phyloP scores from a whole-genome alignment of 2,113 vertebrate genomes.

The Dasypus novemcinctus region DNA sequence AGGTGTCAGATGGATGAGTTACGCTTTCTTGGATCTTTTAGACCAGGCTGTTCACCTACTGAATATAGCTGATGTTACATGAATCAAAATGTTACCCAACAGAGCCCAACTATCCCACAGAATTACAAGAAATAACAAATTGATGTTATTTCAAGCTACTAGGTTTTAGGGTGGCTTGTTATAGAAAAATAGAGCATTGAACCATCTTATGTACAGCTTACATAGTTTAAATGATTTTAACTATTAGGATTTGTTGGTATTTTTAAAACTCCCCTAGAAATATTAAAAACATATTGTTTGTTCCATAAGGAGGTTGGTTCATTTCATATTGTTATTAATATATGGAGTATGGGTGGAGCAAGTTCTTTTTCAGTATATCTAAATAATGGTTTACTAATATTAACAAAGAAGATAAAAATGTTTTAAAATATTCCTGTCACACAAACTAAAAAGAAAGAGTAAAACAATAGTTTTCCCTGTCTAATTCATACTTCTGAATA shows the following conservation, averaged over 20 bases:
- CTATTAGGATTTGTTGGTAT: neutral
- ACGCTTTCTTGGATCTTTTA: neutral
- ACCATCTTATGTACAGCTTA: neutral
- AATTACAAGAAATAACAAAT: neutral
- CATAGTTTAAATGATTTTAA: neutral
- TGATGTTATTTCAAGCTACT: neutral
- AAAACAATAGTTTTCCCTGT: neutral
- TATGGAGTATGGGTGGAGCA: neutral
- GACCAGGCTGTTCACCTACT: accelerated
- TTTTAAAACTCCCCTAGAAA: neutral
- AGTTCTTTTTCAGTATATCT: neutral
- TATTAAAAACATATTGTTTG: neutral
- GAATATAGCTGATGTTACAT: neutral
- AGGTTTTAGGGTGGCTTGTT: neutral
- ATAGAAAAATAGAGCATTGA: neutral
- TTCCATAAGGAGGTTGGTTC: neutral
- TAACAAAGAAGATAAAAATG: neutral
- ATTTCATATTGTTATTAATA: neutral
- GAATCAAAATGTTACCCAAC: neutral
- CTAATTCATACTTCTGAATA: neutral
- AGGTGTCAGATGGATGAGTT: neutral
- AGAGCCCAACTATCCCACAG: neutral
- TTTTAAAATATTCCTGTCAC: neutral
- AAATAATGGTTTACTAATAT: neutral
- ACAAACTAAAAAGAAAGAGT: neutral